Conservation (phyloP, 1,140 invertebrate species). For the Tetramorium alpestre region DNA sequence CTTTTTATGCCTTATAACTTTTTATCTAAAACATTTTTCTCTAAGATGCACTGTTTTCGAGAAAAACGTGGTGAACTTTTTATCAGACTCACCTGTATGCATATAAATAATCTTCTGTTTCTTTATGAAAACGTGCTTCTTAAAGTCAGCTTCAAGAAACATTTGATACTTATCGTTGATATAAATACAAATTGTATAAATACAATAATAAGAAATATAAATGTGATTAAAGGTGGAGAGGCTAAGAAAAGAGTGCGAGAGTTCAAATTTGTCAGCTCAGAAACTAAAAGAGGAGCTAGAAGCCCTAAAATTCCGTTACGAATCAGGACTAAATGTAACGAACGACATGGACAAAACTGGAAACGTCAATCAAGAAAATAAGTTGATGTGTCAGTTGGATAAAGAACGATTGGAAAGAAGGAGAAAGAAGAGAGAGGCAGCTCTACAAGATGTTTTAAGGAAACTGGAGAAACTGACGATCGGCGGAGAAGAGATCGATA, state of each 20-base stretch:
- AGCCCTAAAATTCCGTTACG: slow-evolving; percentile 75
- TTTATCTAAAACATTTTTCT: no score
- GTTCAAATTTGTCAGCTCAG: slow-evolving; percentile 79
- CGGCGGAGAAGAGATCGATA: slow-evolving; percentile 81
- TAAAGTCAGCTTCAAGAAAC: neutral
- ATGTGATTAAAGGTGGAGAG: slow-evolving; percentile 69
- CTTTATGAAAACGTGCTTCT: neutral
- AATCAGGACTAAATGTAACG: slow-evolving; percentile 44
- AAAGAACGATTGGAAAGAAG: slow-evolving; percentile 77
- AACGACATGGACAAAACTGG: neutral
- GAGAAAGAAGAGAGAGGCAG: slow-evolving; percentile 80
- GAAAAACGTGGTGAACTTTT: no score
- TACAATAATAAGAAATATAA: slow-evolving; percentile 1
- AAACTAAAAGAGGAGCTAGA: slow-evolving; percentile 81
- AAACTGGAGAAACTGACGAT: slow-evolving; percentile 82
- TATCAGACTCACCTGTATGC: no score
- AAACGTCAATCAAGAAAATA: neutral
- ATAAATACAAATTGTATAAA: neutral
- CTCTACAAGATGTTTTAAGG: slow-evolving; percentile 81
- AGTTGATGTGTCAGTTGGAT: slow-evolving; percentile 59
- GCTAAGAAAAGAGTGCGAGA: slow-evolving; percentile 79
- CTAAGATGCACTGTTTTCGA: no score
- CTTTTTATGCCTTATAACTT: no score
- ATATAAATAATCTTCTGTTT: neutral
- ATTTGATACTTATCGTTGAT: neutral